Percentiles rank a stretch among this genome's conserved stretches.
phyloP scores from a whole-genome alignment of 2,797 vertebrate genomes.

The Heliangelus exortis region DNA sequence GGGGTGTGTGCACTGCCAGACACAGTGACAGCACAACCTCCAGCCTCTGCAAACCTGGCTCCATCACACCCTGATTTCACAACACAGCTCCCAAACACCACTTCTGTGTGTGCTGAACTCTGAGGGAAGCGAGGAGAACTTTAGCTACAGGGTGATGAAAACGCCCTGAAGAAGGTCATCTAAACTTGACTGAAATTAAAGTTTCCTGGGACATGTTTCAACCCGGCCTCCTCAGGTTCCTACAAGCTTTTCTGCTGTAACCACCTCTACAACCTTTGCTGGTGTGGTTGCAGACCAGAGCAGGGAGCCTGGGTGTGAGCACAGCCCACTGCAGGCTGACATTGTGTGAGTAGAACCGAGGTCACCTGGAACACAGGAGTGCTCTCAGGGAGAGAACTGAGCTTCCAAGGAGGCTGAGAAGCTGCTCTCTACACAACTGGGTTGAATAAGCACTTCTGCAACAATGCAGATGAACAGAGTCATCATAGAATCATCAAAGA shows the following conservation, averaged over 20 bases:
- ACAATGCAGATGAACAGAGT: neutral
- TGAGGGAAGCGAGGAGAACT: neutral
- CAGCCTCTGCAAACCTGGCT: neutral
- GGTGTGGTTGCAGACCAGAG: neutral
- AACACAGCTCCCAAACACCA: fast-evolving
- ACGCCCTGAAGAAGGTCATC: neutral
- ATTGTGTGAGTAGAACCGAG: fast-evolving
- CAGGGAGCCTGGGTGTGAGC: neutral
- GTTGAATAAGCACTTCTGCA: neutral
- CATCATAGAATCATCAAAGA: no score
- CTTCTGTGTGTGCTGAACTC: fast-evolving
- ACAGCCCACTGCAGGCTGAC: neutral
- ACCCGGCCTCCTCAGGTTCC: neutral
- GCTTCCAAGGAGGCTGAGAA: neutral
- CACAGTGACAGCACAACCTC: fast-evolving
- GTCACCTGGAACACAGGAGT: fast-evolving
- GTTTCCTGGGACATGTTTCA: neutral
- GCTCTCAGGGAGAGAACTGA: fast-evolving
- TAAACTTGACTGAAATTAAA: neutral
- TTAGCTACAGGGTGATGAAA: neutral
- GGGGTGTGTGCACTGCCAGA: neutral
- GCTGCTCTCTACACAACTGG: neutral
- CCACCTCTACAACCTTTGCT: neutral
- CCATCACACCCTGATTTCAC: neutral
- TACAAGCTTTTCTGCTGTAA: neutral